Evolutionary conservation across 1,140 invertebrate genomes (phyloP), one percentile per base, ranked within the genome.

Genomic region (Drosophila asahinai): DNA sequence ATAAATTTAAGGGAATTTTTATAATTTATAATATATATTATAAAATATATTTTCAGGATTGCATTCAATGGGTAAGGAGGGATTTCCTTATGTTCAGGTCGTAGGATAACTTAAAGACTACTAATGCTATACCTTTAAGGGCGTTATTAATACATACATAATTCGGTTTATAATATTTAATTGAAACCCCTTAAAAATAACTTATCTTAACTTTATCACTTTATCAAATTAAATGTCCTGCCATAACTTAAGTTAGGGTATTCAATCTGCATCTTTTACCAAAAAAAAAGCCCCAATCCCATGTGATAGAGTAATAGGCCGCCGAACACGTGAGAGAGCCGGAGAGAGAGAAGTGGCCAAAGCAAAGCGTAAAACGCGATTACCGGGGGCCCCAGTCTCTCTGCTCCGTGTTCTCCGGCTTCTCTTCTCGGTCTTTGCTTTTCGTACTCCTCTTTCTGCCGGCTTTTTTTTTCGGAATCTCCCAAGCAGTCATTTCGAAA

Each of bases 331-430:
- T 75, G 72, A 66, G 55, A 57, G 43, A 42, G 54, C 42, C 14
- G 15, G 19, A 22, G 33, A 55, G 65, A 79, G 74, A 73, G 59
- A 51, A 58, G 38, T 38, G 2, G 7, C 33, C 15, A 38, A 48
- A 42, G 66, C 52, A 70, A 83, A 86, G 83, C 83, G 80, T 77
- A 87, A 75, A 87, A 86, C 73, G 71, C 80, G 83, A 87, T 86
- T 83, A 87, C 66, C 67, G 62, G 49, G 51, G 30, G 12, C 17
- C 27, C 25, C 40, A 19, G 25, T 36, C 60, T 64, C 64, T 63
- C 22, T 30, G 3, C 40, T 17, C 15, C 33, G 33, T 17, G 33
- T 55, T 38, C 33, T 55, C 52, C 33, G 33, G 33, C 52, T 36
- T 54, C 54, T 57, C 54, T 57, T 15, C 0, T 40, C 36, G 19